These are phyloP conservation scores for Varanus komodoensis DNA, from an alignment of 2,113 vertebrate species.

Conservation along the genomic window DNA sequence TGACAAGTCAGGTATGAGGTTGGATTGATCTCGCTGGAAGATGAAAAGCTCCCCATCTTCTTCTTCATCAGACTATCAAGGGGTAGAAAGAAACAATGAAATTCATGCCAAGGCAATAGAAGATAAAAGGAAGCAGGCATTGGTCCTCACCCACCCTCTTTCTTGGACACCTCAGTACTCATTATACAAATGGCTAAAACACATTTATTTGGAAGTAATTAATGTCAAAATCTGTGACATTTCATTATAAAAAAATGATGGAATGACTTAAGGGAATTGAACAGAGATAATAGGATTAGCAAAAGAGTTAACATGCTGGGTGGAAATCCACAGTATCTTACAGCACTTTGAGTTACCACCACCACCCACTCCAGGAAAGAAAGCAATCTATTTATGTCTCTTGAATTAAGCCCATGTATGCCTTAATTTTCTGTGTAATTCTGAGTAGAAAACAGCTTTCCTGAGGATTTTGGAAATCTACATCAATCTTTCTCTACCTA, in stretches of 20 bases:
- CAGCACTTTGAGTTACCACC: background rate
- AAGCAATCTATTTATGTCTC: background rate
- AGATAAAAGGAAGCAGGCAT: background rate
- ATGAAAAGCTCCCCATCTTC: conserved; percentile 76
- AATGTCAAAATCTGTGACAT: background rate
- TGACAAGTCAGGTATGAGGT: conserved; percentile 73
- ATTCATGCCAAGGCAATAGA: background rate
- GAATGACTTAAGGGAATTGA: background rate
- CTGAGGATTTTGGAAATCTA: background rate
- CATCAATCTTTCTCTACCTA: no score
- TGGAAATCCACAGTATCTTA: background rate
- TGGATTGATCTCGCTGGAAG: conserved; percentile 76
- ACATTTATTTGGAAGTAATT: background rate
- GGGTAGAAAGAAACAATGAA: background rate
- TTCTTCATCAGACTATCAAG: conserved; percentile 78
- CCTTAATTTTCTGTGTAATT: background rate
- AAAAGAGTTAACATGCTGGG: background rate
- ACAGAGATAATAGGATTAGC: background rate
- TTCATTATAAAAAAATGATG: background rate
- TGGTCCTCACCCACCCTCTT: no score
- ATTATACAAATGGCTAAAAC: background rate
- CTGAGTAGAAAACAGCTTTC: conserved; percentile 7
- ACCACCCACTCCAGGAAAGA: background rate
- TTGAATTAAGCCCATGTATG: background rate
- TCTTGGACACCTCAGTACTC: background rate